Evolutionary conservation across 2,888 invertebrate species (phyloP), one percentile per base, ranked within the genome.

Genomic region (Herminia tarsipennalis): DNA sequence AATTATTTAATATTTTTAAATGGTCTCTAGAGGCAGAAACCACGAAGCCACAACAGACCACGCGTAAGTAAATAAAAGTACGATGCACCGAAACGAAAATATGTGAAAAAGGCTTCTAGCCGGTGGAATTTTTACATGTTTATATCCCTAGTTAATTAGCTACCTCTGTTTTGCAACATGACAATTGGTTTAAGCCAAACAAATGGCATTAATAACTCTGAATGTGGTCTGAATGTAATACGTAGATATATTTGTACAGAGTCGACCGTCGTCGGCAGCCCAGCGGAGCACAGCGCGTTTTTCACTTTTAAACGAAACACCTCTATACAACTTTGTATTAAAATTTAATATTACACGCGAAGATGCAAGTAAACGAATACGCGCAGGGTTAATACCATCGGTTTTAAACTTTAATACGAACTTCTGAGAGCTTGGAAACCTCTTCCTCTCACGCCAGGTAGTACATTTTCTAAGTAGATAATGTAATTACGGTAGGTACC

Each of bases 271-370:
- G n/a, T n/a, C n/a, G 10, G 27, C 12, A 18, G 36, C 16, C 45
- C 59, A 18, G 36, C n/a, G 27, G 34, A 56, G 56, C 63, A 44
- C 44, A 32, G 24, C 51, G 38, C 28, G 47, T 48, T 43, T 48
- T 51, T 48, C 33, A 51, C 52, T 56, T 62, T 52, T 38, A 55
- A 45, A 45, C 58, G 24, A 48, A 49, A 55, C 43, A 55, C 34
- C 34, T 40, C 42, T 61, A 40, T 56, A 56, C 20, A 34, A 48
- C 45, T 48, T 48, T 33, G 41, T 55, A 55, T 58, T 62, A 51
- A 43, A 51, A 46, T 52, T 62, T 46, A 16, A 56, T 56, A 52
- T 56, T 29, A 39, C 37, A 53, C 39, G 46, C 40, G 45, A 47
- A 40, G 28, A 36, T 53, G 24, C 27, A 21, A 37, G 44, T 13